Evolutionary conservation across 2,797 vertebrate species (phyloP).

Genomic region (Halcyon smyrnensis): DNA sequence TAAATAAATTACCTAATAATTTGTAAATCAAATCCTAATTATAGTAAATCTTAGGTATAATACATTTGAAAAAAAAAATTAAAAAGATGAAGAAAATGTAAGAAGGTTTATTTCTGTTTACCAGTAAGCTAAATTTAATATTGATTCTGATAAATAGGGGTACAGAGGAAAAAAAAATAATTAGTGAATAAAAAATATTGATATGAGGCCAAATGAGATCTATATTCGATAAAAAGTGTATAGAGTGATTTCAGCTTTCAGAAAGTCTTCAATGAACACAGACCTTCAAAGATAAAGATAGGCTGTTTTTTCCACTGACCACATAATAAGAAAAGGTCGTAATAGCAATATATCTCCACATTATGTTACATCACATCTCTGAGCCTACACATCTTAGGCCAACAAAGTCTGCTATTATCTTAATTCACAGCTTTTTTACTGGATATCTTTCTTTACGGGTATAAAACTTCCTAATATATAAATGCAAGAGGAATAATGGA

Average conservation of each 20-base stretch:
- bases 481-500: background rate
- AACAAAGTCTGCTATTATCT: background rate
- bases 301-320: background rate
- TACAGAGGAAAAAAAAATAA: background rate
- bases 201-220: background rate
- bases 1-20: background rate
- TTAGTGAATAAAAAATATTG: background rate
- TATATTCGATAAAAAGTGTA: background rate
- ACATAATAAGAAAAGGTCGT: rapidly evolving
- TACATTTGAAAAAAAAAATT: background rate
- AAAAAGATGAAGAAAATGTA: background rate
- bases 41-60: background rate
- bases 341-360: background rate
- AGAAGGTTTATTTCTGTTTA: background rate
- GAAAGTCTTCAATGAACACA: background rate
- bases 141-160: background rate
- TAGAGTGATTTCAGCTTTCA: background rate
- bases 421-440: background rate
- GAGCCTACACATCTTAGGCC: background rate
- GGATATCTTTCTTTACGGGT: background rate
- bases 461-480: background rate
- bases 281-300: background rate
- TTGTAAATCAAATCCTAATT: background rate
- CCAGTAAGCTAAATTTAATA: background rate
- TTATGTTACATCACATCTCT: background rate